A percentile compares a stretch with the other conserved stretches of the same genome.
Conservation (phyloP, 2,888 invertebrate genomes). For the Hirtodrosophila alboralis region DNA sequence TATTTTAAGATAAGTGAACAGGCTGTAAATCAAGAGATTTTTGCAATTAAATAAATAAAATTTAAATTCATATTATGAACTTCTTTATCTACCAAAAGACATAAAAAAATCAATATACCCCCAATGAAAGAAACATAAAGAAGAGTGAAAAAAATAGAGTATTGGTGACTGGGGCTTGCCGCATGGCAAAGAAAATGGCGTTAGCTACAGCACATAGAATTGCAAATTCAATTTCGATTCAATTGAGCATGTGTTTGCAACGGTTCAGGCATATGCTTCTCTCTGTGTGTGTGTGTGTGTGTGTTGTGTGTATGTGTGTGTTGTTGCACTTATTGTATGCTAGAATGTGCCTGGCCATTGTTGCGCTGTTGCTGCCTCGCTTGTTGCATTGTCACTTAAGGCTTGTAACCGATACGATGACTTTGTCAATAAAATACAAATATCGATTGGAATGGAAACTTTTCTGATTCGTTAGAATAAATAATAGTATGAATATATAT, state of each 20-base stretch:
- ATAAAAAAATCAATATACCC: neutral
- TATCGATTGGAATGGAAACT: conserved; percentile 19
- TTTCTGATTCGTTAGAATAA: neutral
- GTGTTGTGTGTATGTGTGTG: conserved; percentile 3
- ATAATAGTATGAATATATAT: neutral
- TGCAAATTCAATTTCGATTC: conserved; percentile 79
- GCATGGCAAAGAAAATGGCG: conserved; percentile 71
- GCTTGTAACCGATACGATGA: conserved; percentile 54
- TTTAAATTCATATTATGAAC: no score
- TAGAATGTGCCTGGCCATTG: conserved; percentile 46
- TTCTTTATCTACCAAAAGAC: neutral
- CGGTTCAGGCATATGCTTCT: conserved; percentile 60
- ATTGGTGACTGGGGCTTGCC: conserved; percentile 41
- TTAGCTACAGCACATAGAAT: conserved; percentile 72
- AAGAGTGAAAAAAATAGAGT: conserved; percentile 8
- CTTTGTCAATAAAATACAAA: conserved; percentile 50
- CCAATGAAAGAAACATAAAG: conserved; percentile 1
- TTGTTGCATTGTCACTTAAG: conserved; percentile 70
- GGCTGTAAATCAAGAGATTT: no score
- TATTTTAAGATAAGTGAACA: no score
- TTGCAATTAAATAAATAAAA: no score
- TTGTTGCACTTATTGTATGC: no score
- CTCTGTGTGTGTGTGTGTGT: conserved; percentile 5
- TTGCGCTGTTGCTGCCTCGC: conserved; percentile 59
- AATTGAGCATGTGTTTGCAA: conserved; percentile 78